phyloP scores from a whole-genome alignment of 2,113 vertebrate species.

The Scophthalmus maximus region DNA sequence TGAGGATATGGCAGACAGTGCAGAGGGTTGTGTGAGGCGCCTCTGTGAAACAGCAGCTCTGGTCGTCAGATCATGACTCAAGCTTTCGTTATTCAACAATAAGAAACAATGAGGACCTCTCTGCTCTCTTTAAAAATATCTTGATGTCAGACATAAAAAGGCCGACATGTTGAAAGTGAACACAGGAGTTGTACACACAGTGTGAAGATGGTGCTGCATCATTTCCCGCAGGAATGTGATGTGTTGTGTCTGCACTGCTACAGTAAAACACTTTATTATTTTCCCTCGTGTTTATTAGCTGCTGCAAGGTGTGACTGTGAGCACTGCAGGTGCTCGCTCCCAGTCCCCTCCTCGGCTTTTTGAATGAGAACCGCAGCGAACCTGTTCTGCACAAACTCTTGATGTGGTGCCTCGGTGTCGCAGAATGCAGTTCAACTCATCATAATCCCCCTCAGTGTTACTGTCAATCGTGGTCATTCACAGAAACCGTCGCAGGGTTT shows the following conservation, averaged over 20 bases:
- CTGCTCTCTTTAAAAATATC: conserved; percentile 12
- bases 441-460: conserved; percentile 20
- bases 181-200: background rate
- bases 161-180: conserved; percentile 12
- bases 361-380: conserved; percentile 62
- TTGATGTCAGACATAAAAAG: background rate
- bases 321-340: conserved; percentile 64
- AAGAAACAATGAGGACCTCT: background rate
- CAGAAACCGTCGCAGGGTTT: background rate
- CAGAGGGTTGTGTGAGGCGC: conserved; percentile 21
- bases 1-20: conserved; percentile 16
- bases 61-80: conserved; percentile 6
- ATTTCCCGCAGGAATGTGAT: conserved; percentile 1
- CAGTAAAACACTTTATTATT: conserved; percentile 49
- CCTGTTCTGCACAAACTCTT: conserved; percentile 26
- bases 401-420: conserved; percentile 2
- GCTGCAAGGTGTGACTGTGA: conserved; percentile 53
- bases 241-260: conserved; percentile 15
- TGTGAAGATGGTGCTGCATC: conserved; percentile 16
- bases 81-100: conserved; percentile 25
- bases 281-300: conserved; percentile 41
- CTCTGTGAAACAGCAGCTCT: conserved; percentile 37
- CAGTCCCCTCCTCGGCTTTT: conserved; percentile 49
- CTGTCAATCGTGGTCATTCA: conserved; percentile 8
- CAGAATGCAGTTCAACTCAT: conserved; percentile 22